phyloP scores from a whole-genome alignment of 2,888 invertebrate genomes.

The Beris morrisii region DNA sequence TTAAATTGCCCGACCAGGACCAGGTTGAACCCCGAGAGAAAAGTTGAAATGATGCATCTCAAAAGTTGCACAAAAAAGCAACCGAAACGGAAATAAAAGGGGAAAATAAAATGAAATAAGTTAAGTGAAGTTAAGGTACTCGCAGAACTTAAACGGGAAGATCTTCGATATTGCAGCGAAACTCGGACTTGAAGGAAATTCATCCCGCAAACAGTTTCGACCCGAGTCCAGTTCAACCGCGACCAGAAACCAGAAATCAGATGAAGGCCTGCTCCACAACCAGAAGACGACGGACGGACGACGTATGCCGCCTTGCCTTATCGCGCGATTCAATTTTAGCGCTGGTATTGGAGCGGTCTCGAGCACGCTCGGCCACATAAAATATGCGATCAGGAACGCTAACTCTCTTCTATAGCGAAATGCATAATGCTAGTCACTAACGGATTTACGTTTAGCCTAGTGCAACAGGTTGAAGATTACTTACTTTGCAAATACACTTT shows the following conservation, averaged over 20 bases:
- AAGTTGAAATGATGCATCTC: too few species aligned
- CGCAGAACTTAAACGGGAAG: too few species aligned
- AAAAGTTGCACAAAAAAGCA: too few species aligned
- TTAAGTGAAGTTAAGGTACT: background rate
- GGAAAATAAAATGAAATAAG: constrained; percentile 23
- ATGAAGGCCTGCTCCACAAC: constrained; percentile 15
- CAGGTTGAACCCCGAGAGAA: too few species aligned
- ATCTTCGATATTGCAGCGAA: constrained; percentile 1
- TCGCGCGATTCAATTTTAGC: constrained; percentile 6
- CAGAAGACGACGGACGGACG: background rate
- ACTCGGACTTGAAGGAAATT: constrained; percentile 11
- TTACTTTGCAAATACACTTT: constrained; percentile 11
- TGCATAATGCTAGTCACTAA: constrained; percentile 15
- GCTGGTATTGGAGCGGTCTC: background rate
- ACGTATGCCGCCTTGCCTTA: constrained; percentile 6
- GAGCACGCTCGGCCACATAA: background rate
- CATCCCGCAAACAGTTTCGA: constrained; percentile 15
- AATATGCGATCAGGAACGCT: constrained; percentile 3
- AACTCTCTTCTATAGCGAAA: background rate
- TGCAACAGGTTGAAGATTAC: constrained; percentile 14
- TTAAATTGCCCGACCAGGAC: constrained; percentile 22
- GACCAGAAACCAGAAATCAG: constrained; percentile 18
- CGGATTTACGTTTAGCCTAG: constrained; percentile 4
- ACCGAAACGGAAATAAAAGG: constrained; percentile 23
- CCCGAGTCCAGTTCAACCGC: constrained; percentile 14